Percentiles rank a stretch among this genome's conserved stretches.
Conservation (phyloP, 2,113 vertebrate genomes). For the Procavia capensis region DNA sequence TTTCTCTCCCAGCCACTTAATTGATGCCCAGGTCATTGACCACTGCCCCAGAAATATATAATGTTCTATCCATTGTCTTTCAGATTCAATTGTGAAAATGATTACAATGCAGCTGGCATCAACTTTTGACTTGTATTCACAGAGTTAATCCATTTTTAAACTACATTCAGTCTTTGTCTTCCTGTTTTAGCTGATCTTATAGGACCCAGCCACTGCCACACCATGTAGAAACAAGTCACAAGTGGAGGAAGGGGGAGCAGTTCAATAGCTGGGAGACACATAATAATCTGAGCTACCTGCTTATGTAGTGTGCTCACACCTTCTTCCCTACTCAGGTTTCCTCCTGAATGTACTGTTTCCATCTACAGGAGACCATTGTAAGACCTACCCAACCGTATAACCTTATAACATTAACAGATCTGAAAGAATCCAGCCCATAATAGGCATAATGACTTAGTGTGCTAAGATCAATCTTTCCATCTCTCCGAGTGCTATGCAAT, state of each 20-base stretch:
- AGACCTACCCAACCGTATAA: neutral
- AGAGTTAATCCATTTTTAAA: neutral
- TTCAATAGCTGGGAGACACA: neutral
- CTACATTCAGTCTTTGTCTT: neutral
- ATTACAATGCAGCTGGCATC: neutral
- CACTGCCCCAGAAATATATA: neutral
- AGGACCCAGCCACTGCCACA: neutral
- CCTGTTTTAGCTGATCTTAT: neutral
- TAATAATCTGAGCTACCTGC: neutral
- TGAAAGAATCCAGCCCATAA: neutral
- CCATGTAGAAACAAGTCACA: neutral
- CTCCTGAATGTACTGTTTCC: neutral
- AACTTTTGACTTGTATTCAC: neutral
- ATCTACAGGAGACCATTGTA: neutral
- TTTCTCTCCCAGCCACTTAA: neutral
- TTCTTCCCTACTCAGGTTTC: neutral
- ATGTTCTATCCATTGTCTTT: neutral
- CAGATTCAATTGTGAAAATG: neutral
- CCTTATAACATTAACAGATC: neutral
- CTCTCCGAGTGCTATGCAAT: neutral
- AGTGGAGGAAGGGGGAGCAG: neutral
- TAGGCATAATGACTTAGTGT: neutral
- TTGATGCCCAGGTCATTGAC: neutral
- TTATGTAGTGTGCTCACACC: neutral
- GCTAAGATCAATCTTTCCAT: neutral